Conservation (phyloP, 2,888 invertebrate species). For the Cephus rjabovi region DNA sequence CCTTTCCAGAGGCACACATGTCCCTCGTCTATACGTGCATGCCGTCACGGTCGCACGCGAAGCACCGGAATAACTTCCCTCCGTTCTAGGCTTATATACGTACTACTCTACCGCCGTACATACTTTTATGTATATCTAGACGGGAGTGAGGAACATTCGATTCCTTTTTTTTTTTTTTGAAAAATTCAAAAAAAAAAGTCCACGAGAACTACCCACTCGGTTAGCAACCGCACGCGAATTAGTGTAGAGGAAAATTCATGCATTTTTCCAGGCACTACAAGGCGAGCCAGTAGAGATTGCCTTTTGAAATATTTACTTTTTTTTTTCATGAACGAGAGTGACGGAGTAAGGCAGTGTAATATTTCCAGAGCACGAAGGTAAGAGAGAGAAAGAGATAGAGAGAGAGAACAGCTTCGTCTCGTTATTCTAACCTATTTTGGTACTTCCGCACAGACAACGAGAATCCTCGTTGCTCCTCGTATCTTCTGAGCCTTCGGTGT, state of each 20-base stretch:
- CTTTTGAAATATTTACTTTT: not conserved
- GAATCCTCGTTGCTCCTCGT: not conserved
- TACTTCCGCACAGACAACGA: not conserved
- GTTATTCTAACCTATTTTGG: not conserved
- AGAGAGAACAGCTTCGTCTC: not conserved
- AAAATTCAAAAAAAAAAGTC: not conserved
- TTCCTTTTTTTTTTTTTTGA: not conserved
- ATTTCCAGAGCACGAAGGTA: not conserved
- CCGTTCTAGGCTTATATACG: slow-evolving; percentile 1
- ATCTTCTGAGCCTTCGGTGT: not conserved
- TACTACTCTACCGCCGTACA: not conserved
- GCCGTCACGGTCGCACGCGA: not conserved
- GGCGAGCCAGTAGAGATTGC: not conserved
- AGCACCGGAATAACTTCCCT: slow-evolving; percentile 37
- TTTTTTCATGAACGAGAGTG: not conserved
- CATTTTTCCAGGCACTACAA: not conserved
- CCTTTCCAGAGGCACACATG: slow-evolving; percentile 28
- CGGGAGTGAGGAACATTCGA: not conserved
- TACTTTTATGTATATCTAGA: not conserved
- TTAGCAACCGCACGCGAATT: not conserved
- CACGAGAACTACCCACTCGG: not conserved
- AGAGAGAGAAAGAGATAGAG: not conserved
- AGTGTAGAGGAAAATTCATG: not conserved
- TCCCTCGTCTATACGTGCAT: not conserved
- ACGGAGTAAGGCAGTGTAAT: not conserved